phyloP scores from a whole-genome alignment of 2,888 invertebrate species.

The Tryphoninae sp. region DNA sequence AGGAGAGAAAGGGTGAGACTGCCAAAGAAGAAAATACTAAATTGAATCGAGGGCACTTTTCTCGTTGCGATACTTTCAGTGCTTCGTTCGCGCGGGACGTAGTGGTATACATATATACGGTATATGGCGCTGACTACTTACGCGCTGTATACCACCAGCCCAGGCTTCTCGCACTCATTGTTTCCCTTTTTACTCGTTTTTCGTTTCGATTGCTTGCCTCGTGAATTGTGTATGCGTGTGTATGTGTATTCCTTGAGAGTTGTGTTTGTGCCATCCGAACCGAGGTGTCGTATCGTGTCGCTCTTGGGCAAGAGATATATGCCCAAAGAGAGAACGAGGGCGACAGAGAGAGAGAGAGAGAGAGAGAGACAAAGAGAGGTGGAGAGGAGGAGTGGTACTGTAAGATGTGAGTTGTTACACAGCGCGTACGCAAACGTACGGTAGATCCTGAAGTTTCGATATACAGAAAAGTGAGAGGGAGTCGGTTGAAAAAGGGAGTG shows the following conservation, averaged over 20 bases:
- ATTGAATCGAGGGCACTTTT: constrained; percentile 58
- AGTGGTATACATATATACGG: neutral
- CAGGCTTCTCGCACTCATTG: constrained; percentile 46
- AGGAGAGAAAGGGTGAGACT: neutral
- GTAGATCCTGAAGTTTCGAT: constrained; percentile 19
- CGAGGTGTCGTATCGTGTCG: constrained; percentile 57
- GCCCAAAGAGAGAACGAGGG: neutral
- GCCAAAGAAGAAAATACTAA: constrained; percentile 51
- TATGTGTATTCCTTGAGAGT: neutral
- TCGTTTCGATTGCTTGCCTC: neutral
- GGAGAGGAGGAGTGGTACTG: neutral
- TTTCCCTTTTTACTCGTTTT: constrained; percentile 19
- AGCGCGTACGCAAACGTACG: constrained; percentile 19
- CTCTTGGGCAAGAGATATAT: constrained; percentile 40
- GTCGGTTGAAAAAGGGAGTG: neutral
- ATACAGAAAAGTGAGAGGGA: neutral
- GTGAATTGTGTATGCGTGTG: neutral
- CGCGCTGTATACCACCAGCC: constrained; percentile 18
- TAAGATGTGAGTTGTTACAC: constrained; percentile 13
- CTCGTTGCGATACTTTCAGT: constrained; percentile 52
- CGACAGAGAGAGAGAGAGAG: too few species aligned
- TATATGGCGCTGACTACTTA: constrained; percentile 12
- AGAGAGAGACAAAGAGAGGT: neutral
- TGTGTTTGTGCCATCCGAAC: neutral
- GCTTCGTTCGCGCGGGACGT: constrained; percentile 12